Evolutionary conservation across 2,797 vertebrate genomes (phyloP), one percentile per base, ranked within the genome.

Genomic region (Knipowitschia caucasica): DNA sequence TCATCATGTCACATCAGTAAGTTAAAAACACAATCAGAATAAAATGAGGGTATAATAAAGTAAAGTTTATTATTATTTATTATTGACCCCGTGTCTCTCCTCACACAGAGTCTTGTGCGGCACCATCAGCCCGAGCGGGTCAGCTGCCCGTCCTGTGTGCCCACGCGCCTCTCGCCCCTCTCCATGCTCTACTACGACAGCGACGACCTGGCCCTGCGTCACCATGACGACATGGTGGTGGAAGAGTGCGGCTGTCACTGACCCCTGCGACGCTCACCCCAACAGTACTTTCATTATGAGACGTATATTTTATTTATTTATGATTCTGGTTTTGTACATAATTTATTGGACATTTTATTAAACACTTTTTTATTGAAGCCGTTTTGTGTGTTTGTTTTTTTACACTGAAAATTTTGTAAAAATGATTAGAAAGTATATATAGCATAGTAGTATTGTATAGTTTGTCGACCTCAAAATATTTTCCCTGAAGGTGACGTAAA

Each of bases 141-240:
- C 25, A 81, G 88, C 0, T 94, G 93, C 1, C 88, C 89, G 0
- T 88, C 86, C 47, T 96, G 94, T 11, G 91, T 92, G n/a, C 92
- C 94, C 0, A 83, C 91, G 0, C 91, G 79, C 46, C 90, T 95
- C 87, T 92, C 91, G 42, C 82, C 93, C 0, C 89, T 95, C 21
- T 95, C 93, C 75, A 95, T 96, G 93, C 83, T 96, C 38, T 95
- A 95, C 84, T 92, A 93, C 0, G 93, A 95, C 71, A 89, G 73
- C 1, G 90, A 90, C 0, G 91, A 92, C 8, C 60, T 94, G 9
- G 84, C 90, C 0, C 58, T 95, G 56, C 86, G 90, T 0, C 94
- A 96, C 59, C 94, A 95, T 0, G 92, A 94, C 69, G 94, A 96
- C 73, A 96, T 96, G 94, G 72, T 95, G 6, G 88, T 95, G 3